phyloP scores from a whole-genome alignment of 2,888 invertebrate species.

The Tenthredo scrophulariae region DNA sequence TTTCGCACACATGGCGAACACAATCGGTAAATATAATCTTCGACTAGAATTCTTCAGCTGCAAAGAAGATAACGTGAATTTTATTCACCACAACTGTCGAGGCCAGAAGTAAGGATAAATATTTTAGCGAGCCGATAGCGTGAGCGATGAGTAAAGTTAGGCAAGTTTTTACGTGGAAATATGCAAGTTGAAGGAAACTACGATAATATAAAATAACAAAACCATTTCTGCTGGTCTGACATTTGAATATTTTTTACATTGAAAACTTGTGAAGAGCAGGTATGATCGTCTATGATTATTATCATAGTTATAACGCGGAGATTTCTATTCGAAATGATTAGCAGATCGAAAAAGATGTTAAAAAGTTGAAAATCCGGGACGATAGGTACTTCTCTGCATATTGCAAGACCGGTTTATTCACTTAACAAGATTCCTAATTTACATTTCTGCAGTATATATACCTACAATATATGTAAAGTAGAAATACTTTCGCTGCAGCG shows the following conservation, averaged over 20 bases:
- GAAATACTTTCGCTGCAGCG: slow-evolving; percentile 9
- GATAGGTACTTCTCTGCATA: background rate
- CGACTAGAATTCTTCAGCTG: background rate
- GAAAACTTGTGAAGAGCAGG: no score
- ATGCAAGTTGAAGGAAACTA: background rate
- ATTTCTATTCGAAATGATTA: background rate
- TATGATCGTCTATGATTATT: no score
- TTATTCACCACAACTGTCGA: background rate
- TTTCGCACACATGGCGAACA: background rate
- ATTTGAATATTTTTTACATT: background rate
- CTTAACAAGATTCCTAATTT: background rate
- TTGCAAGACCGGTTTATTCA: slow-evolving; percentile 7
- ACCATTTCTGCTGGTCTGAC: background rate
- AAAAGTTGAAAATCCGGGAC: background rate
- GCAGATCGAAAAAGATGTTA: background rate
- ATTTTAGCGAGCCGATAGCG: background rate
- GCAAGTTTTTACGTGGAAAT: background rate
- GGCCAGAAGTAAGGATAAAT: background rate
- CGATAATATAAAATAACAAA: background rate
- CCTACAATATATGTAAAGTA: background rate
- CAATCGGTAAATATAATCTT: background rate
- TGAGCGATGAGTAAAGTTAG: background rate
- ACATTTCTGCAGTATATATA: background rate
- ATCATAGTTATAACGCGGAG: no score
- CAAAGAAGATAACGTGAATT: background rate